Conservation (phyloP, 2,113 vertebrate species). For the Cryptotis parvus region DNA sequence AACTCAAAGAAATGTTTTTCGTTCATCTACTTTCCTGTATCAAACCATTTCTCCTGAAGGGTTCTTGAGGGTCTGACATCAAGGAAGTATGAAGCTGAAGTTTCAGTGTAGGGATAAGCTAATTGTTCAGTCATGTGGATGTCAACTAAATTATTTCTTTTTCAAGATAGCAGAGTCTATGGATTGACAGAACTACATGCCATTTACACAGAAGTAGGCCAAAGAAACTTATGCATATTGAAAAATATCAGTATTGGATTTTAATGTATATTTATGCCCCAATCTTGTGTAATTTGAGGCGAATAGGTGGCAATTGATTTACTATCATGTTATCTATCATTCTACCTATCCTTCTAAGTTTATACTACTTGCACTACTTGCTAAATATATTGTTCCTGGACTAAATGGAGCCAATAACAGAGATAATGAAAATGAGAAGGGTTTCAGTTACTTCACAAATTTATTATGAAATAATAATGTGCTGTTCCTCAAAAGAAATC, state of each 20-base stretch:
- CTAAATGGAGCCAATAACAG: background rate
- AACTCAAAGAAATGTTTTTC: conserved; percentile 5
- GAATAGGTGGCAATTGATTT: background rate
- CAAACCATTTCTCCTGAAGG: background rate
- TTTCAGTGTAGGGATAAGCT: background rate
- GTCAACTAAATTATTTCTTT: conserved; percentile 66
- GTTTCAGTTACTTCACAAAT: conserved; percentile 34
- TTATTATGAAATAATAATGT: background rate
- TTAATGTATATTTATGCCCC: background rate
- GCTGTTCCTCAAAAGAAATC: background rate
- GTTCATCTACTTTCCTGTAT: conserved; percentile 44
- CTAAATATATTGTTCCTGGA: background rate
- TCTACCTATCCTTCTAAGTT: background rate
- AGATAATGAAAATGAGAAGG: background rate
- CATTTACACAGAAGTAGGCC: conserved; percentile 11
- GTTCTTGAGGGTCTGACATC: conserved; percentile 47
- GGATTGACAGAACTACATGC: conserved; percentile 16
- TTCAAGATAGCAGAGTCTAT: conserved; percentile 31
- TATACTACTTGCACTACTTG: background rate
- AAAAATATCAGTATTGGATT: background rate
- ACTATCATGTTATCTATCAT: background rate
- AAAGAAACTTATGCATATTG: background rate
- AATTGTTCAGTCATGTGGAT: conserved; percentile 44
- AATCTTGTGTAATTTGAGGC: background rate
- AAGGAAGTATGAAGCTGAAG: conserved; percentile 12